phyloP scores from a whole-genome alignment of 2,888 invertebrate species.

The Nomada ferruginata region DNA sequence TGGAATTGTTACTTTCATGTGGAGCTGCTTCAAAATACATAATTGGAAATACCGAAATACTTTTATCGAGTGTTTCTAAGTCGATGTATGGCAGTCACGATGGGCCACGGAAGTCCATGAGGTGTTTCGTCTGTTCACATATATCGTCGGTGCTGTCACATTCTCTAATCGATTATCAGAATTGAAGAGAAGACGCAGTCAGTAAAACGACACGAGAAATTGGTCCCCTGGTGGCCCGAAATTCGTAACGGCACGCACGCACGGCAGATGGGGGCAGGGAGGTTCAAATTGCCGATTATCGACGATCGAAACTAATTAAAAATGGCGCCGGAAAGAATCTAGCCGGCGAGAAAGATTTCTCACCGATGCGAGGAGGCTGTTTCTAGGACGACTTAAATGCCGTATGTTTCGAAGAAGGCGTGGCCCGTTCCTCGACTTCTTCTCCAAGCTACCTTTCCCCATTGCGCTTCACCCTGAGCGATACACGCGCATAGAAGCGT shows the following conservation, averaged over 20 bases:
- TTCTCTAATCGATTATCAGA: neutral
- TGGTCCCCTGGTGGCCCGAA: constrained; percentile 3
- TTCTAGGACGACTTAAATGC: constrained; percentile 58
- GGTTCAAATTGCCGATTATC: constrained; percentile 63
- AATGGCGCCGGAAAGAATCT: constrained; percentile 47
- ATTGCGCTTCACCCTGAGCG: constrained; percentile 27
- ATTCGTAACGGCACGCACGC: constrained; percentile 34
- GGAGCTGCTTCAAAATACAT: too few relatives aligned
- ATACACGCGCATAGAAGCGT: constrained; percentile 46
- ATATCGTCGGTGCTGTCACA: too few relatives aligned
- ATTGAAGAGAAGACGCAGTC: constrained; percentile 4
- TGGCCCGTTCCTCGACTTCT: constrained; percentile 62
- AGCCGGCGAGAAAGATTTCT: constrained; percentile 48
- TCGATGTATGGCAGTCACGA: too few relatives aligned
- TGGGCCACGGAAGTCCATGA: too few relatives aligned
- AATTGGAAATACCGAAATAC: too few relatives aligned
- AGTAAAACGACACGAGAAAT: neutral
- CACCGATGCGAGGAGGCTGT: constrained; percentile 47
- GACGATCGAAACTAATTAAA: constrained; percentile 61
- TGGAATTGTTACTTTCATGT: too few relatives aligned
- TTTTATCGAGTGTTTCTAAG: too few relatives aligned
- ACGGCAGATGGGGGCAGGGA: neutral
- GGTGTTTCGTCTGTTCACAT: too few relatives aligned
- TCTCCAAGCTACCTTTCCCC: constrained; percentile 34
- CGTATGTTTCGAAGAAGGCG: constrained; percentile 63